Conservation (phyloP, 2,888 invertebrate genomes). For the Dryococelus australis region DNA sequence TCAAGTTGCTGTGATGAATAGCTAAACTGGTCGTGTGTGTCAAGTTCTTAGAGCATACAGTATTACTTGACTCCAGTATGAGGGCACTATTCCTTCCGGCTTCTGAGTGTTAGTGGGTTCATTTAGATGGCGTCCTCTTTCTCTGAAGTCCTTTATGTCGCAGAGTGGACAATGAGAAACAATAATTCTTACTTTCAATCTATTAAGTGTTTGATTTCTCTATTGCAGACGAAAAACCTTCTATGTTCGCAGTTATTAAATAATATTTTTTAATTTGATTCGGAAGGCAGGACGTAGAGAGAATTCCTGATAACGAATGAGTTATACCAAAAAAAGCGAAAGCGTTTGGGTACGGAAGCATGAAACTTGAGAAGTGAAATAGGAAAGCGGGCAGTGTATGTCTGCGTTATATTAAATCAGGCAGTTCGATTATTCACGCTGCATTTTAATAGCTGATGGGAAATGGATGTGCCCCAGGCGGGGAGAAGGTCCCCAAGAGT, state of each 20-base stretch:
- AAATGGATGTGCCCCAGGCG: background rate
- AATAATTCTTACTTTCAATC: no score
- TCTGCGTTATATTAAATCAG: conserved; percentile 23
- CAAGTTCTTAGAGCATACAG: no score
- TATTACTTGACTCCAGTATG: no score
- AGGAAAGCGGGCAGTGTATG: background rate
- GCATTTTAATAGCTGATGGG: conserved; percentile 24
- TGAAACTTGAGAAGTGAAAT: conserved; percentile 11
- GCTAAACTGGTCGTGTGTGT: no score
- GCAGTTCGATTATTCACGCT: conserved; percentile 4
- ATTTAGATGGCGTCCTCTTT: no score
- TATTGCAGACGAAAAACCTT: background rate
- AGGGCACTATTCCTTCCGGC: no score
- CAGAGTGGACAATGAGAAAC: no score
- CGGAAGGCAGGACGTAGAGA: background rate
- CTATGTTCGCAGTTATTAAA: background rate
- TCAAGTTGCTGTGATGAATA: no score
- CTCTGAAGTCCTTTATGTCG: no score
- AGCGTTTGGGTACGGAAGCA: background rate
- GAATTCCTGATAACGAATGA: background rate
- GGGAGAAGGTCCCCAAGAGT: background rate
- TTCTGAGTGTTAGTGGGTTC: no score
- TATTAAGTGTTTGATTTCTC: no score
- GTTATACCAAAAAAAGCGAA: background rate
- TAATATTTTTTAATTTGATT: background rate